phyloP scores from a whole-genome alignment of 2,888 invertebrate genomes.

The Idaea biselata region DNA sequence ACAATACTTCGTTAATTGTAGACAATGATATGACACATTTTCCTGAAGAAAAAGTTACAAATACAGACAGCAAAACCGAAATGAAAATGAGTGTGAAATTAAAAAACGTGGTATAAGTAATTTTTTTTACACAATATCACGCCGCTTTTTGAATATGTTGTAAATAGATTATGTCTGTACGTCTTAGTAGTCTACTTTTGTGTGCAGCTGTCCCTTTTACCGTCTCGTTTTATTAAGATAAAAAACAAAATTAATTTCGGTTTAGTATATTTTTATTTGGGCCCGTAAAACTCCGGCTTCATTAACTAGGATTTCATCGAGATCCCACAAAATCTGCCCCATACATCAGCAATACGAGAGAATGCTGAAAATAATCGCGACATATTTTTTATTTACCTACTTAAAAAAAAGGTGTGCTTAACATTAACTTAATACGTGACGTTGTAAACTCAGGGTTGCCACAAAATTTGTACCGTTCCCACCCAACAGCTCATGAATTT shows the following conservation, averaged over 20 bases:
- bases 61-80: no score
- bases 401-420: conserved; percentile 36
- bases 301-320: conserved; percentile 24
- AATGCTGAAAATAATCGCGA: conserved; percentile 18
- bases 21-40: no score
- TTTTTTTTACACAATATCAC: no score
- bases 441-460: conserved; percentile 58
- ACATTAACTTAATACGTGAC: conserved; percentile 64
- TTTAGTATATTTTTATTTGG: neutral
- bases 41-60: no score
- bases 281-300: conserved; percentile 11
- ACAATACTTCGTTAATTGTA: no score
- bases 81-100: no score
- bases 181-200: no score
- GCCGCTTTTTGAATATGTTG: no score
- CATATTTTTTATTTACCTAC: conserved; percentile 40
- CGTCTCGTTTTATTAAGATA: neutral
- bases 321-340: conserved; percentile 23
- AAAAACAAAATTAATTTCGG: neutral
- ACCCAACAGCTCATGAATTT: conserved; percentile 66
- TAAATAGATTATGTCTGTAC: no score
- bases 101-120: no score
- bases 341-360: conserved; percentile 27
- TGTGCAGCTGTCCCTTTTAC: neutral
- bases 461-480: conserved; percentile 53